Conservation (phyloP, 2,888 invertebrate species). For the Stictocephala bisonia region DNA sequence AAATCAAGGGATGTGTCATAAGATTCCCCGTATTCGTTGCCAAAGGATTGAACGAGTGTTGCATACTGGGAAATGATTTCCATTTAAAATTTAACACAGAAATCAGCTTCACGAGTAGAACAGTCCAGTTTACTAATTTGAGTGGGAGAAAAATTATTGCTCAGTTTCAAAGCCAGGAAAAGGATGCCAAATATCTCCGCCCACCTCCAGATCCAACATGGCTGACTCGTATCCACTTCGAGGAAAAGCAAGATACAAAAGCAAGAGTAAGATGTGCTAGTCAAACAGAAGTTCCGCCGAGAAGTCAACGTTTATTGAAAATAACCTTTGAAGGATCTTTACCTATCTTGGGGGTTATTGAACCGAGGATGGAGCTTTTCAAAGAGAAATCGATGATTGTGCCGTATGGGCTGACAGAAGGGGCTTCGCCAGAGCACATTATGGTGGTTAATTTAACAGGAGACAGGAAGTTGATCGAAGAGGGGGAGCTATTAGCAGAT, state of each 20-base stretch:
- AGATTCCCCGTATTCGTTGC: constrained; percentile 6
- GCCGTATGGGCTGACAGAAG: neutral
- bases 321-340: neutral
- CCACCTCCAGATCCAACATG: neutral
- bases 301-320: neutral
- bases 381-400: neutral
- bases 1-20: neutral
- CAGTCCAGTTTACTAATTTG: neutral
- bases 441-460: neutral
- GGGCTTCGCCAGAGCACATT: neutral
- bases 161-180: neutral
- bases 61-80: constrained; percentile 3
- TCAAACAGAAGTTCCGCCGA: neutral
- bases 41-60: neutral
- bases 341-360: neutral
- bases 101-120: neutral
- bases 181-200: neutral
- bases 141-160: neutral
- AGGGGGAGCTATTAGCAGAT: neutral
- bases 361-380: neutral
- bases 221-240: neutral
- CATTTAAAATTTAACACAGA: constrained; percentile 6
- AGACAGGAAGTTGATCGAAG: neutral
- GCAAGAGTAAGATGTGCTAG: neutral
- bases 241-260: neutral